phyloP scores from a whole-genome alignment of 2,888 invertebrate genomes.

The Oxyscelio sp. region DNA sequence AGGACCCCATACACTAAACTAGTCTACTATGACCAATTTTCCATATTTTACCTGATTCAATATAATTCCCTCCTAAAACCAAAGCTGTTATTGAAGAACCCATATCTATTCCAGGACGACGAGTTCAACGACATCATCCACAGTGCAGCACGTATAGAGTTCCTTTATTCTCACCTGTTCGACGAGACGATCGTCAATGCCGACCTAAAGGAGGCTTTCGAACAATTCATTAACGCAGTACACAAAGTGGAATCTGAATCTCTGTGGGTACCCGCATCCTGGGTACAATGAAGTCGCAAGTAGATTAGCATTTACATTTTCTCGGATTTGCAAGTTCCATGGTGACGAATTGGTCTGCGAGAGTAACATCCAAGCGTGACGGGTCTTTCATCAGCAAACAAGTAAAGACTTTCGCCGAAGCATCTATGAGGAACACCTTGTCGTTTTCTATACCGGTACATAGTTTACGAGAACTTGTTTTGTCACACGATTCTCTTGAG shows the following conservation, averaged over 20 bases:
- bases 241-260: conserved; percentile 97
- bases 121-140: conserved; percentile 96
- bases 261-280: conserved; percentile 98
- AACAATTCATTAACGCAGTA: conserved; percentile 94
- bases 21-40: too few species aligned
- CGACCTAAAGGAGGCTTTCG: conserved; percentile 95
- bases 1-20: too few species aligned
- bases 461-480: conserved; percentile 16
- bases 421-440: conserved; percentile 51
- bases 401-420: conserved; percentile 45
- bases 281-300: conserved; percentile 93
- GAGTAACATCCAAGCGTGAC: conserved; percentile 26
- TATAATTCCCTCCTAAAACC: too few species aligned
- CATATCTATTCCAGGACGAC: conserved; percentile 92
- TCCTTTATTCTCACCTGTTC: conserved; percentile 97
- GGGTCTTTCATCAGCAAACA: conserved; percentile 49
- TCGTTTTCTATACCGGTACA: conserved; percentile 45
- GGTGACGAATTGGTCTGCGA: conserved; percentile 23
- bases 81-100: too few species aligned
- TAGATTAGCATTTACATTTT: conserved; percentile 52
- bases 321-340: conserved; percentile 33
- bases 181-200: conserved; percentile 98
- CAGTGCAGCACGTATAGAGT: conserved; percentile 96
- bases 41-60: too few species aligned
- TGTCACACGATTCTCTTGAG: conserved; percentile 19